phyloP scores from a whole-genome alignment of 2,797 vertebrate species.

The Chelmon rostratus region DNA sequence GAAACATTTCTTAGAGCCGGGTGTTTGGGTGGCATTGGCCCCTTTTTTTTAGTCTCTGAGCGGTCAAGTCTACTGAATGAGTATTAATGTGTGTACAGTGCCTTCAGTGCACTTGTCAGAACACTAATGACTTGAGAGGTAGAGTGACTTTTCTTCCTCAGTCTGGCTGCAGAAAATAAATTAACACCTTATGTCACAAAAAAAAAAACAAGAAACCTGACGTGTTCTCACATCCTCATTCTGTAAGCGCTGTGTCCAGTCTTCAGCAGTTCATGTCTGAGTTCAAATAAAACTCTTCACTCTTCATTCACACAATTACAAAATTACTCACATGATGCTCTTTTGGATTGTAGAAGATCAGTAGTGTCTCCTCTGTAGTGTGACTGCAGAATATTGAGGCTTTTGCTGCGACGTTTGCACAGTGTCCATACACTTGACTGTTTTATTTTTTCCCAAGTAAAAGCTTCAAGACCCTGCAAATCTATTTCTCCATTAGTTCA shows the following conservation, averaged over 20 bases:
- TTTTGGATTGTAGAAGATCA: no score
- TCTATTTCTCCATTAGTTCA: no score
- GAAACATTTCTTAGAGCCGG: neutral
- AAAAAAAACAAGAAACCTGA: neutral
- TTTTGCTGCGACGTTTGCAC: no score
- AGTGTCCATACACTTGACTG: no score
- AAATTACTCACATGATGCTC: neutral
- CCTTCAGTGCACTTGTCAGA: neutral
- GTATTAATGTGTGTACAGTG: neutral
- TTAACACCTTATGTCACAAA: neutral
- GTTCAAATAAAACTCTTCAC: slow-evolving; percentile 2
- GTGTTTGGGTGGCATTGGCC: neutral
- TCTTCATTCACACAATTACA: slow-evolving; percentile 1
- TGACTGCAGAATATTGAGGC: no score
- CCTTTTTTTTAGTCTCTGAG: neutral
- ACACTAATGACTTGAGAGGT: neutral
- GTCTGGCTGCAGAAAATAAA: neutral
- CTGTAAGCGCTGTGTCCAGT: neutral
- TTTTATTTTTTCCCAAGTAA: no score
- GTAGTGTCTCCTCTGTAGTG: no score
- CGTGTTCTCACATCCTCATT: slow-evolving; percentile 41
- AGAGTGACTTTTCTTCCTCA: neutral
- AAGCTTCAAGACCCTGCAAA: no score
- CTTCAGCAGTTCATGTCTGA: neutral
- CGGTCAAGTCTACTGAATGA: slow-evolving; percentile 8